Percentiles rank a stretch among this genome's conserved stretches.
Conservation (phyloP, 2,797 vertebrate species). For the Halcyon chelicuti region DNA sequence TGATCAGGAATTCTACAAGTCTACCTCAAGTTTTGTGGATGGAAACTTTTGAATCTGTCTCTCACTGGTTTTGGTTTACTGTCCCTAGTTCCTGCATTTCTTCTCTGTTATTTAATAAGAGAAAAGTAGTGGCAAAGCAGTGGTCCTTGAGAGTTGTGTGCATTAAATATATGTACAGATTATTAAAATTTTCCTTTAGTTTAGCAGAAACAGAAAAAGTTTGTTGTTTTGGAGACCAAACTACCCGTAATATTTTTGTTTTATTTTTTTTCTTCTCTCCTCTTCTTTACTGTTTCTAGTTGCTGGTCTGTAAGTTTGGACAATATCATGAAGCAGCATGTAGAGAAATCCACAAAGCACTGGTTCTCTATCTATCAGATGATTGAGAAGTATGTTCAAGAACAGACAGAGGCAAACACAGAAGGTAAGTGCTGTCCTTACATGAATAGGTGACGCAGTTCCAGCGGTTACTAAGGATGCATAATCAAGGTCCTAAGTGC, state of each 20-base stretch:
- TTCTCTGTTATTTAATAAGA: neutral
- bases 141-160: neutral
- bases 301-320: constrained; percentile 96
- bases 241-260: neutral
- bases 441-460: neutral
- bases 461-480: neutral
- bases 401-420: constrained; percentile 72
- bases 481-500: neutral
- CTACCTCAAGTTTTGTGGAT: neutral
- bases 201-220: neutral
- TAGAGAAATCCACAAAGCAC: constrained; percentile 89
- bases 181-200: neutral
- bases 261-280: neutral
- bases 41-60: neutral
- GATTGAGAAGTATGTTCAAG: constrained; percentile 88
- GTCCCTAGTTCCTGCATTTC: neutral
- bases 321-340: constrained; percentile 86
- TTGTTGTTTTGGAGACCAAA: neutral
- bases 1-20: neutral
- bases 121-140: neutral
- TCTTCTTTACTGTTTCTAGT: constrained; percentile 72
- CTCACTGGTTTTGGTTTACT: neutral
- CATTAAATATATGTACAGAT: neutral
- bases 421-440: constrained; percentile 77
- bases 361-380: constrained; percentile 98